Conservation (phyloP, 1,140 invertebrate species). For the Diorhabda elongata region DNA sequence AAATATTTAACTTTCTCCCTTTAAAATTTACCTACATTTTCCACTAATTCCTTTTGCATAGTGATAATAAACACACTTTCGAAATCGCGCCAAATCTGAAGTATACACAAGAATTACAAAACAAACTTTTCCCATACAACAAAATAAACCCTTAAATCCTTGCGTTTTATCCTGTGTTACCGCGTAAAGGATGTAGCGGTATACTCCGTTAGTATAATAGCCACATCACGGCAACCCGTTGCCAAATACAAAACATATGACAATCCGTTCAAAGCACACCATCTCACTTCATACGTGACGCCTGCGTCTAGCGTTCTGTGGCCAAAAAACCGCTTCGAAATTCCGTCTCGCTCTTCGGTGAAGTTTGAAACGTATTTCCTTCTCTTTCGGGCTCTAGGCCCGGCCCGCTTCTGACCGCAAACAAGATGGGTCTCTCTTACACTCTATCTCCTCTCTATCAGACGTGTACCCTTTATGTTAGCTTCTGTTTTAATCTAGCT, state of each 20-base stretch:
- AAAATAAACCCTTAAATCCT: conserved; percentile 21
- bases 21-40: conserved; percentile 12
- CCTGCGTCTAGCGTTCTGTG: conserved; percentile 39
- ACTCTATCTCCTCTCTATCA: conserved; percentile 35
- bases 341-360: conserved; percentile 32
- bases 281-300: conserved; percentile 45
- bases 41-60: conserved; percentile 8
- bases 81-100: conserved; percentile 10
- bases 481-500: conserved; percentile 48
- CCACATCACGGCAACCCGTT: conserved; percentile 27
- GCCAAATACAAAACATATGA: conserved; percentile 40
- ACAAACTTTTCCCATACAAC: conserved; percentile 16
- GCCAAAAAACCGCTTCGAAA: conserved; percentile 40
- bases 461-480: conserved; percentile 44
- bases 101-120: conserved; percentile 20
- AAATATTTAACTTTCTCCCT: conserved; percentile 9
- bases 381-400: conserved; percentile 44
- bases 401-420: conserved; percentile 46
- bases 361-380: conserved; percentile 39
- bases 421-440: conserved; percentile 36
- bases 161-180: conserved; percentile 19
- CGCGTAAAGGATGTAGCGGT: conserved; percentile 12
- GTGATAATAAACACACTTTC: conserved; percentile 5
- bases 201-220: conserved; percentile 22
- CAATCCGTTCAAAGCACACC: conserved; percentile 32